These are phyloP conservation scores for Alviniconcha strummeri DNA, from an alignment of 2,888 invertebrate genomes.

Conservation along the genomic window DNA sequence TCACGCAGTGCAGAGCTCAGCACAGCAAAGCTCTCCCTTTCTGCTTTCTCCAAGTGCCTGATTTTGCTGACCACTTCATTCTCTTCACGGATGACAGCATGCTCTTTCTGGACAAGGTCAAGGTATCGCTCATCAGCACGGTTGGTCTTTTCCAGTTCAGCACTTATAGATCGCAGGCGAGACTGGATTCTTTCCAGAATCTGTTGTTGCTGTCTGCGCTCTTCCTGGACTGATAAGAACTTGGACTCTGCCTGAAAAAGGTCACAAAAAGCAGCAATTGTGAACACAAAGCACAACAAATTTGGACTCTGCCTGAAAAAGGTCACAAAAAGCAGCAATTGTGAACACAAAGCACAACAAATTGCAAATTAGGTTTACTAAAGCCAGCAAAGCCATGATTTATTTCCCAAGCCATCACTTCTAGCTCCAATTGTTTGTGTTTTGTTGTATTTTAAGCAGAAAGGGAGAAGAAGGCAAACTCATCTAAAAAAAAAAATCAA, in stretches of 20 bases:
- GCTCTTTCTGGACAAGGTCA: slow-evolving; percentile 82
- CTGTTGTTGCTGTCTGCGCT: slow-evolving; percentile 60
- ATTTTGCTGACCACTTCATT: slow-evolving; percentile 77
- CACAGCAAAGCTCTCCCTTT: slow-evolving; percentile 81
- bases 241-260: slow-evolving; percentile 66
- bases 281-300: neutral
- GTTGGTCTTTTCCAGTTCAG: slow-evolving; percentile 84
- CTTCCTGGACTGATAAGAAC: slow-evolving; percentile 63
- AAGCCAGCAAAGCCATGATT: no score
- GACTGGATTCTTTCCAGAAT: slow-evolving; percentile 58
- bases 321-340: neutral
- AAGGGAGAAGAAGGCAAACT: no score
- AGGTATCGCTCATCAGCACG: slow-evolving; percentile 86
- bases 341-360: neutral
- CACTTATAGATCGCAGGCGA: slow-evolving; percentile 81
- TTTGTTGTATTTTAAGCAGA: no score
- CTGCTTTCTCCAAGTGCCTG: slow-evolving; percentile 82
- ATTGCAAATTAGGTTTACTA: no score
- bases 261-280: neutral
- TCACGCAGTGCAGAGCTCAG: slow-evolving; percentile 86
- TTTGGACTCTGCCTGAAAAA: slow-evolving; percentile 64
- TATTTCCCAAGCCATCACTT: no score
- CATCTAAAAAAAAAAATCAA: no score
- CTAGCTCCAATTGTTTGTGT: no score
- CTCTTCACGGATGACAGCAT: slow-evolving; percentile 72